Percentiles rank a stretch among this genome's conserved stretches.
phyloP scores from a whole-genome alignment of 2,888 invertebrate species.

The Lysandra coridon region DNA sequence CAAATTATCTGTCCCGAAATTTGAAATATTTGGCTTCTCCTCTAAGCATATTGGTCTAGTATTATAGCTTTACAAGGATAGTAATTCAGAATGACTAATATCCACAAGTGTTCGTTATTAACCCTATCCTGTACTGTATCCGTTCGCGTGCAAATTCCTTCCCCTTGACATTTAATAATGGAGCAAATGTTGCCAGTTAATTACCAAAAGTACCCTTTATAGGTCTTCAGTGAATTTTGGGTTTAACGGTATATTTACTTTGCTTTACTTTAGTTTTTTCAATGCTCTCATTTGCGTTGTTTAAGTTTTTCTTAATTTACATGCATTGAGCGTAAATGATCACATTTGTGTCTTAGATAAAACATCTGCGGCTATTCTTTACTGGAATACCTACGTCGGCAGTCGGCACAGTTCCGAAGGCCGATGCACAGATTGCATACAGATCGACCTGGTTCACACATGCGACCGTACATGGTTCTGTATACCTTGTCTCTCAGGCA shows the following conservation, averaged over 20 bases:
- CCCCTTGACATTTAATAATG: constrained; percentile 25
- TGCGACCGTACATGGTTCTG: constrained; percentile 41
- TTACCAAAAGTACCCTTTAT: constrained; percentile 17
- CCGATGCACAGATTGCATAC: constrained; percentile 38
- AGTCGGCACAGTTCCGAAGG: constrained; percentile 35
- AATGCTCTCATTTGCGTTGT: not conserved
- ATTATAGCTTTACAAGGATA: not conserved
- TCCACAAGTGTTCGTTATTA: not conserved
- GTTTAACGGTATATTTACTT: not conserved
- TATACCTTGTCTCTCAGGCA: constrained; percentile 34
- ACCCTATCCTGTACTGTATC: not conserved
- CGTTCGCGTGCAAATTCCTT: constrained; percentile 15
- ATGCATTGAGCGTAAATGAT: not conserved
- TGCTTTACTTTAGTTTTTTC: not conserved
- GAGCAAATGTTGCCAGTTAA: constrained; percentile 23
- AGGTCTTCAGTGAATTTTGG: constrained; percentile 15
- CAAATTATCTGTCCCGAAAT: no score
- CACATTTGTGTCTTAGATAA: not conserved
- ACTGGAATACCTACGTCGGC: not conserved
- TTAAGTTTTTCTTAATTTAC: not conserved
- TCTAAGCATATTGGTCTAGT: no score
- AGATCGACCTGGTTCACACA: constrained; percentile 41
- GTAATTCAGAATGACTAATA: not conserved
- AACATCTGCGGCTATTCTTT: constrained; percentile 8
- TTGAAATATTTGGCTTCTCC: no score